Evolutionary conservation across 1,140 invertebrate genomes (phyloP), one percentile per base, ranked within the genome.

Genomic region (Atta cephalotes): DNA sequence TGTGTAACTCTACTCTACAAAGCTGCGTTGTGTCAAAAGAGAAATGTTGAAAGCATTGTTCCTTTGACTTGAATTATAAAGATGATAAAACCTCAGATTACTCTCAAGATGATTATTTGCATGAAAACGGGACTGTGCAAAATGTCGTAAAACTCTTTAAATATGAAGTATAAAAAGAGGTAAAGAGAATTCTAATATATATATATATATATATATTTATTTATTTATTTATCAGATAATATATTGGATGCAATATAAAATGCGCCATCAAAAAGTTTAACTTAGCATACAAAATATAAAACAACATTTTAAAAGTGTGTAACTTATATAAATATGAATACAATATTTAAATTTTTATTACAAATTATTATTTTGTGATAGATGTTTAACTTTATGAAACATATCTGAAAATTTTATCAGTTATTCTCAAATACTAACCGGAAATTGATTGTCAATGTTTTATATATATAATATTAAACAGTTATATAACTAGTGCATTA

Each of bases 71-170:
- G 31, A 39, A 80, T 63, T 49, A 78, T 7, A 45, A 35, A 63
- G 10, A 45, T 25, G n/a, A 5, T 31, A 21, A 78, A 45, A 63
- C 18, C 10, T 39, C 14, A 45, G 35, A 58, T 76, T 58, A 39
- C 28, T 76, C n/a, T 76, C 53, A 60, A n/a, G 49, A 56, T 45
- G 16, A 77, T 77, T 18, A 21, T 62, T 60, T 60, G 53, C 51
- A 58, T 62, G 35, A 74, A 56, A 56, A 56, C 5, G 21, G 21
- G 12, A 3, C 12, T 56, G 16, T 9, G 10, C 31, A 60, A 0
- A 62, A 77, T 60, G 39, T n/a, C n/a, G 6, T 31, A 31, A 35
- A 76, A 58, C 31, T 58, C 58, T 62, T 63, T 18, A 18, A 28
- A 45, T 25, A 18, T 45, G 16, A 72, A 72, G 53, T 53, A 16